Evolutionary conservation across 2,797 vertebrate species (phyloP), one percentile per base, ranked within the genome.

Genomic region (Schizothorax lantsangensis): DNA sequence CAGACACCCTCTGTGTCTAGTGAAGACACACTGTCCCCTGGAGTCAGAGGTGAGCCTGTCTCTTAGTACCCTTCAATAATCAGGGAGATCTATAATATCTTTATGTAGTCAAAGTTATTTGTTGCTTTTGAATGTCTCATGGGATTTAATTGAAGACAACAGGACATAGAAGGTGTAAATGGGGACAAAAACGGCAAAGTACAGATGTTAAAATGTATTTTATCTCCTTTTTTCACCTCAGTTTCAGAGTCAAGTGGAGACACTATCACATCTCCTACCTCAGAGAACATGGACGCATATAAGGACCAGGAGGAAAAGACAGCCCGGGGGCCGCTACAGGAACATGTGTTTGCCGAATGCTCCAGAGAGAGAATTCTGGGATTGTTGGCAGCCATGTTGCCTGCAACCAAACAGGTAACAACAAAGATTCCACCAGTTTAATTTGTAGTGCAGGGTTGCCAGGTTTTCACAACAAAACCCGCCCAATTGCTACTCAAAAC

Each of bases 311-410:
- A 93, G 10, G 96, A 96, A 88, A 95, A 95, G 87, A 89, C 95
- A 54, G 90, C 96, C 30, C 95, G 91, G 83, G 92, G 94, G 43
- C 96, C 95, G 15, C 95, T 95, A 68, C 97, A 97, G 89, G 98
- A 98, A 12, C 97, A 99, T 72, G 96, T 99, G 77, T 99, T 99
- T 90, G 97, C 98, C 0, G 98, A 99, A 87, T 99, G 98, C 91
- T 99, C 98, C 88, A 96, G 98, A 91, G 98, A 99, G 94, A 97
- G 98, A 92, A 97, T 99, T 91, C 94, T 99, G 86, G 98, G 98
- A 19, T 94, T 99, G 38, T 90, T 99, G 85, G 97, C 98, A 38
- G 98, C 98, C 90, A 99, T 99, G 98, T 91, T 99, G 88, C 98
- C 98, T 36, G 96, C 97, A 75, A 94, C 96, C 83, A 97, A 97